Evolutionary conservation across 1,140 invertebrate genomes (phyloP), one percentile per base, ranked within the genome.

Genomic region (Psix sp.): DNA sequence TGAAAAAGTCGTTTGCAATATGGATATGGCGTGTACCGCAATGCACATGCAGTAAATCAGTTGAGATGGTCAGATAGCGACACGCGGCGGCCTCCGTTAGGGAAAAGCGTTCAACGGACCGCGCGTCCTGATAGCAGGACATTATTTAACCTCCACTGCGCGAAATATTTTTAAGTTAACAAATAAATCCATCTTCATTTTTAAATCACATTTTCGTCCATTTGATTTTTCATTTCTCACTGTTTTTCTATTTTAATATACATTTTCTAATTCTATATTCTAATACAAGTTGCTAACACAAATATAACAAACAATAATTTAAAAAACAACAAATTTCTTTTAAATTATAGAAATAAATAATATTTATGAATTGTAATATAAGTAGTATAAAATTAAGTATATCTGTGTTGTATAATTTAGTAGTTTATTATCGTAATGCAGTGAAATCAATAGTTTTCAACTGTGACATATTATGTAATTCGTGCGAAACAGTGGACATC

Each of bases 21-120:
- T 60, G 60, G 52, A 65, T 60, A 67, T 67, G 70, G 62, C 62
- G 54, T 74, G 62, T 74, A 63, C 62, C 46, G 67, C 63, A 70
- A 70, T 76, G 70, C 70, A 70, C 74, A 33, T 56, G 63, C 57
- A 21, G 65, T 73, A 77, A 73, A 77, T 77, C 74, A 73, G 70
- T 49, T 57, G 20, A 70, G 73, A 76, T 73, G 59, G 59, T 24
- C 62, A 73, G 67, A 76, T 72, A 76, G 49, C 56, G 35, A 52
- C 68, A 51, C 33, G 46, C 42, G 48, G 45, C 43, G 29, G 36
- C 29, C 46, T 54, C 59, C 45, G 60, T 43, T 38, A 35, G 24
- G 36, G 39, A n/a, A 39, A 39, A 63, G 11, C 42, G 51, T 45
- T 67, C 65, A 72, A 49, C 68, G 48, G 67, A 31, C 13, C 65